Evolutionary conservation across 2,888 invertebrate genomes (phyloP), one percentile per base, ranked within the genome.

Genomic region (Polydrusus pterygomalis): DNA sequence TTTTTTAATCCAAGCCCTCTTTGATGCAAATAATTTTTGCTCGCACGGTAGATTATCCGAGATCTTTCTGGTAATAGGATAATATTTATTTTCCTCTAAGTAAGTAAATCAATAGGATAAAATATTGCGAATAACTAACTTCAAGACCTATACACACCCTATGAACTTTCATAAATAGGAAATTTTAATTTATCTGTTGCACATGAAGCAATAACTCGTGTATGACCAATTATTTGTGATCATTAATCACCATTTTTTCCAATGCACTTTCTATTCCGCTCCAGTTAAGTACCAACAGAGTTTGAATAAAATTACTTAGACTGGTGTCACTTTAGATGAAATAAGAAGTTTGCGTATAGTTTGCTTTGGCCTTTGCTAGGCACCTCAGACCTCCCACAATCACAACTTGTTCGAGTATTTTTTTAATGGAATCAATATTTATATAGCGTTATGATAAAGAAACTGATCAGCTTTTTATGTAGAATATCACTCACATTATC

Each of bases 261-360:
- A 17, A 34, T 17, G 25, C 30, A 56, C 75, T 75, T 75, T 75
- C 75, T 75, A 70, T 70, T 75, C 51, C 49, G 75, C 65, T 75
- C 75, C 60, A 75, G 65, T 75, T 75, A 70, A 65, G 49, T 6
- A 38, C 58, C 18, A 67, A 75, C 70, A 60, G 65, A 47, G 65
- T 49, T 49, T 45, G 60, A 64, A 40, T 75, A 58, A 49, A 75
- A 70, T 67, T 65, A 67, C 38, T 17, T 34, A 13, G 51, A 68
- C 71, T 67, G 54, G 71, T 67, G 71, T 71, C 67, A 68, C 10
- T 60, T 56, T 43, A 30, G 75, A 75, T 75, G 68, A 75, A 43
- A 75, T 68, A 62, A 62, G n/a, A 17, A 62, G 34, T 62, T 67
- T 75, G 54, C 75, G 67, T 75, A 67, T 34, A 40, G 40, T 40